A percentile compares a stretch with the other conserved stretches of the same genome.
Evolutionary conservation across 2,797 vertebrate species (phyloP).

Genomic region (Rhyacichthys aspro): DNA sequence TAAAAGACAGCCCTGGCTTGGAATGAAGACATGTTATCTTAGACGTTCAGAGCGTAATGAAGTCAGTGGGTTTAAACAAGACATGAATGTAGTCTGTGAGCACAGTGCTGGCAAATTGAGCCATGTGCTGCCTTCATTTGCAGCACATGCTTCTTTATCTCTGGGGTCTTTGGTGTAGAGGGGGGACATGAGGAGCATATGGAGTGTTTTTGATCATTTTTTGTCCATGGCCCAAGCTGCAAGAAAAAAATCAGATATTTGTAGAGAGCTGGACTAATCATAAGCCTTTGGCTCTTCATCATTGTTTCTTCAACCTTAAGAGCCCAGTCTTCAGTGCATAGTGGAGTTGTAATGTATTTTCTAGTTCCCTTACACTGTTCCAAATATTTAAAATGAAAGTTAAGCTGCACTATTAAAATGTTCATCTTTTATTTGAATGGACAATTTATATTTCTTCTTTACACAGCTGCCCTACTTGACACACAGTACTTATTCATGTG

Average conservation of each 20-base stretch:
- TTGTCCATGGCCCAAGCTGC: conserved; percentile 64
- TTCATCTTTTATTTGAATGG: too few relatives aligned
- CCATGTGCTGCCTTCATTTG: conserved; percentile 75
- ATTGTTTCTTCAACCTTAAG: conserved; percentile 52
- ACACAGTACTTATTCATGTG: conserved; percentile 45
- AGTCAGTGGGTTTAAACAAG: conserved; percentile 28
- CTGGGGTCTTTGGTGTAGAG: conserved; percentile 71
- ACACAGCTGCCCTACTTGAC: conserved; percentile 47
- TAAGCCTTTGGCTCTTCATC: conserved; percentile 58
- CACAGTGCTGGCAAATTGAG: conserved; percentile 52
- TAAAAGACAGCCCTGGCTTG: conserved; percentile 13
- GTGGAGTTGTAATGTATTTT: conserved; percentile 3
- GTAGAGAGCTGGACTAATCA: conserved; percentile 60
- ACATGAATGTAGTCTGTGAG: conserved; percentile 25
- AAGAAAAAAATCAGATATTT: conserved; percentile 67
- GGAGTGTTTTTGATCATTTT: conserved; percentile 68
- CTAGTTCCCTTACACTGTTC: conserved; percentile 18
- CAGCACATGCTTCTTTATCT: conserved; percentile 73
- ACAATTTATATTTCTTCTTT: conserved; percentile 21
- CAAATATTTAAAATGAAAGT: conserved; percentile 9
- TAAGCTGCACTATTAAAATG: conserved; percentile 8
- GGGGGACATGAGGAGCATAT: conserved; percentile 67
- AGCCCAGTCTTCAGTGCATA: conserved; percentile 20
- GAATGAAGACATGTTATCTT: conserved; percentile 4
- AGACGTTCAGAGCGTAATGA: conserved; percentile 2